Percentiles rank a stretch among this genome's conserved stretches.
phyloP scores from a whole-genome alignment of 1,140 invertebrate genomes.

The Apis cerana region DNA sequence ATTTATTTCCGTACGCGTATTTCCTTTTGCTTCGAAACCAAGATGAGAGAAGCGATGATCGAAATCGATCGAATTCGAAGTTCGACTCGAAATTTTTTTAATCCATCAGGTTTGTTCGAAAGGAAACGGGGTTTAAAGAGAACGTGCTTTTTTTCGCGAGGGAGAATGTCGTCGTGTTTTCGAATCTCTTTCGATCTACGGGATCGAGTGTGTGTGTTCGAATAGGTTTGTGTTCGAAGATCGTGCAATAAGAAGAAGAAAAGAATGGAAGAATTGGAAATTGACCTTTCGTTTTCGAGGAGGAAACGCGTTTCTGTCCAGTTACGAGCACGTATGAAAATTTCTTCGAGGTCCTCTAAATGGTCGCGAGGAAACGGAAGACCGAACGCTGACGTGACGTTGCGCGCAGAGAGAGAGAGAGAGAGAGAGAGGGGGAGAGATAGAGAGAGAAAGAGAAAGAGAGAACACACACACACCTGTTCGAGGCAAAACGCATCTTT shows the following conservation, averaged over 20 bases:
- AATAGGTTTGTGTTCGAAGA: neutral
- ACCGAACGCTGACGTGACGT: neutral
- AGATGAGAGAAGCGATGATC: neutral
- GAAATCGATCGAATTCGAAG: too few species aligned
- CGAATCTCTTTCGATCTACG: neutral
- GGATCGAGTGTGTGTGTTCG: too few species aligned
- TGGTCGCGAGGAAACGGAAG: neutral
- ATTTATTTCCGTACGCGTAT: conserved; percentile 35
- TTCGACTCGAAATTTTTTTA: too few species aligned
- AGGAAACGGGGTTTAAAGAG: too few species aligned
- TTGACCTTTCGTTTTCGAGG: neutral
- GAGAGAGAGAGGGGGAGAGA: neutral
- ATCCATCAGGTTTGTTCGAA: too few species aligned
- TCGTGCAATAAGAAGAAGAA: neutral
- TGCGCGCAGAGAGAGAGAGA: too few species aligned
- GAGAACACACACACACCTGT: neutral
- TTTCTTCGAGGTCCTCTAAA: neutral
- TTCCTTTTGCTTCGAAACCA: too few species aligned
- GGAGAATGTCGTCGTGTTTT: neutral
- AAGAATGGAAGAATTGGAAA: neutral
- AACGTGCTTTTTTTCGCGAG: too few species aligned
- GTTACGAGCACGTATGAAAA: neutral
- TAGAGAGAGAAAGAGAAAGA: too few species aligned
- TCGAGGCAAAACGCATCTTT: neutral
- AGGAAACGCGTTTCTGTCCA: neutral